Conservation (phyloP, 2,888 invertebrate genomes). For the Automeris io region DNA sequence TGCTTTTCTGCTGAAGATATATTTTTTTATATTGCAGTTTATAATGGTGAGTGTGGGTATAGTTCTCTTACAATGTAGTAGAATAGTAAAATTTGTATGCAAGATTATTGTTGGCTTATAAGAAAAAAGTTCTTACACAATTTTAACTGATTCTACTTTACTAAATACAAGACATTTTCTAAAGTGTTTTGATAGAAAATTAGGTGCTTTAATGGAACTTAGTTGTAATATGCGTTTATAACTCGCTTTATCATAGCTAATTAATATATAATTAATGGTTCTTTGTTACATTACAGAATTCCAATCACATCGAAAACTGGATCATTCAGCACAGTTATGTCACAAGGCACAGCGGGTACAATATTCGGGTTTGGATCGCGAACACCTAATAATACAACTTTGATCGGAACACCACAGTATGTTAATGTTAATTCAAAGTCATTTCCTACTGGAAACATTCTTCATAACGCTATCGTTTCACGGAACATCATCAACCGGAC, state of each 20-base stretch:
- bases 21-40: background rate
- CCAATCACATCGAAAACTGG: conserved; percentile 64
- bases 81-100: background rate
- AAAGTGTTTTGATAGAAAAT: no score
- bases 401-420: conserved; percentile 63
- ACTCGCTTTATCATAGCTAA: no score
- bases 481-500: conserved; percentile 62
- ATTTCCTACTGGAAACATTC: conserved; percentile 69
- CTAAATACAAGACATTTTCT: no score
- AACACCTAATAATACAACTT: conserved; percentile 53
- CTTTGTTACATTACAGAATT: conserved; percentile 40
- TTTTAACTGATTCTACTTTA: no score
- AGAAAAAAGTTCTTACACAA: no score
- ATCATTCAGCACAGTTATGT: conserved; percentile 67
- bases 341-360: conserved; percentile 65
- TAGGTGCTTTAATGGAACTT: no score
- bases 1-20: background rate
- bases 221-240: no score
- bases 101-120: no score
- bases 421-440: conserved; percentile 68
- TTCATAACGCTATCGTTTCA: conserved; percentile 71
- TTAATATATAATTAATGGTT: no score
- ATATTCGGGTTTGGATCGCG: conserved; percentile 68
- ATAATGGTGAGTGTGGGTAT: background rate
- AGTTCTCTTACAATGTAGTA: background rate